Evolutionary conservation across 2,113 vertebrate species (phyloP), one percentile per base, ranked within the genome.

Genomic region (Progne subis): DNA sequence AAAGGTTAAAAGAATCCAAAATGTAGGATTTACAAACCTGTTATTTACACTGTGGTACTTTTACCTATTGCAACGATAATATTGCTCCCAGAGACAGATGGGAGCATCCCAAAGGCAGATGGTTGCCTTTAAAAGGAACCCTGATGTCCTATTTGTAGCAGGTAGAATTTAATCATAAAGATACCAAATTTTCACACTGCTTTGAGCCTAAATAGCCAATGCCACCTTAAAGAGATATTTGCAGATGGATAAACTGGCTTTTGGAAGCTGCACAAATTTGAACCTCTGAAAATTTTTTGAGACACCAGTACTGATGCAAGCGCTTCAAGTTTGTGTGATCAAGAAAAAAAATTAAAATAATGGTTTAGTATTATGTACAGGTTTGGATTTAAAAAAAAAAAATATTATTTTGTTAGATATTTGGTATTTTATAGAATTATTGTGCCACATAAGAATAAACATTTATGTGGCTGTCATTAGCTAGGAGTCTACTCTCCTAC

Each of bases 361-460:
- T 8, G 8, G 5, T 52, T 65, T 76, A 49, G 3, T 34, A 60
- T 26, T 74, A 46, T 3, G 32, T 20, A 46, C 6, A 39, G 5
- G 29, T 23, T 24, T 29, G 6, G 24, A 5, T 41, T 47, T 12
- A 18, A 0, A 2, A 5, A 0, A 2, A 5, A 32, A 34, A 61
- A 41, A 34, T 43, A 39, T 34, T 31, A 31, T 41, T 56, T 43
- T 44, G 47, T 44, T 41, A 70, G 10, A 7, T 24, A 2, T n/a
- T 53, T 26, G 9, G 4, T 46, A 17, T 84, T 65, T 44, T 46
- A 46, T 23, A 59, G 18, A 86, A 53, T 41, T 56, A 69, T 18
- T 23, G 50, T 29, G 18, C 4, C 43, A 70, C 4, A 14, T 44
- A 50, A 61, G 5, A 85, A 52, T 5, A 81, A 76, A 82, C 2